These are phyloP conservation scores for Valencia hispanica DNA, from an alignment of 2,797 vertebrate species.

Conservation along the genomic window DNA sequence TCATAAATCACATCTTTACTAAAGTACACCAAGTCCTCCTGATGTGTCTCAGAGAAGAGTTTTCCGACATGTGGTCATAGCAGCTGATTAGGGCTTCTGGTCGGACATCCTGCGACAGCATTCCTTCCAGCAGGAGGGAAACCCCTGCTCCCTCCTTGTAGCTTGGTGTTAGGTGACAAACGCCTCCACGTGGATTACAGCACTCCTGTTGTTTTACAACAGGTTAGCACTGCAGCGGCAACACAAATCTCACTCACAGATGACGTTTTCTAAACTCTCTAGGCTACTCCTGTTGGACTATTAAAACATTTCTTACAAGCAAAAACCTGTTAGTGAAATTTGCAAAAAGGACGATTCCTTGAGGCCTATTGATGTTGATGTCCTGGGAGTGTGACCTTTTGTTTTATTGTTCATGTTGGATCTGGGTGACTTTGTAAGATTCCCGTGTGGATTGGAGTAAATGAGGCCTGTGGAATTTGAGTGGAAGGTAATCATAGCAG, in stretches of 20 bases:
- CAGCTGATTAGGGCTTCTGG: slow-evolving; percentile 50
- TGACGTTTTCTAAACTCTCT: slow-evolving; percentile 8
- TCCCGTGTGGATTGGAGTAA: slow-evolving; percentile 78
- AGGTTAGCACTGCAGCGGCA: slow-evolving; percentile 61
- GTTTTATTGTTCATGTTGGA: slow-evolving; percentile 34
- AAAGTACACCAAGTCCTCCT: slow-evolving; percentile 36
- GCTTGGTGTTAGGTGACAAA: slow-evolving; percentile 74
- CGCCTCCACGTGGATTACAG: slow-evolving; percentile 73
- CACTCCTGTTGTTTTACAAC: slow-evolving; percentile 75
- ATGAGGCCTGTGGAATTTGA: slow-evolving; percentile 78
- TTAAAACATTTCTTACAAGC: background rate
- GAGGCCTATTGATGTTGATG: slow-evolving; percentile 25
- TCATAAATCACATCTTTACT: slow-evolving; percentile 11
- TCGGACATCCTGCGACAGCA: slow-evolving; percentile 21
- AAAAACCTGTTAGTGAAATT: slow-evolving; percentile 1
- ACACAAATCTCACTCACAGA: slow-evolving; percentile 45
- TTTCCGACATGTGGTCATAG: slow-evolving; percentile 39
- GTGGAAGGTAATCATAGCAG: slow-evolving; percentile 74
- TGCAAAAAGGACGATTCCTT: slow-evolving; percentile 30
- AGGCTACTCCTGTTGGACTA: slow-evolving; percentile 6
- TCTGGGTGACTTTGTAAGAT: slow-evolving; percentile 64
- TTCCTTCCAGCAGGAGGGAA: slow-evolving; percentile 62
- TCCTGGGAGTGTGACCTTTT: background rate
- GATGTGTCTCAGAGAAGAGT: slow-evolving; percentile 21
- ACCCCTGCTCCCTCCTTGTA: slow-evolving; percentile 59